Conservation (phyloP, 1,140 invertebrate genomes). For the Chymomyza costata region DNA sequence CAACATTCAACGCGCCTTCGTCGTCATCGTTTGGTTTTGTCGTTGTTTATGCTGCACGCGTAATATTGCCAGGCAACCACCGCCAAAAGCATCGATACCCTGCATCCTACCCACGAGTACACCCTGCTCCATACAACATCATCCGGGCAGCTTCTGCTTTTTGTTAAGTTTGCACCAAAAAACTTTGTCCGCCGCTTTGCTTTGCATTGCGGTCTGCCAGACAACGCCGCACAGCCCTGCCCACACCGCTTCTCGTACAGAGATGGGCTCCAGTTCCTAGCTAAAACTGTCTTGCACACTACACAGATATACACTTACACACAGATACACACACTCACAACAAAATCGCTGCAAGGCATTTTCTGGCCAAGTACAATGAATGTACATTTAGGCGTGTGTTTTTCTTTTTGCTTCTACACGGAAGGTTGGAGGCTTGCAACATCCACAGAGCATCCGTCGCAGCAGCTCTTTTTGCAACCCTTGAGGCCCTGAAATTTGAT, state of each 20-base stretch:
- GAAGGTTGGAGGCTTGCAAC: too few species aligned
- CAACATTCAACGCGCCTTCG: not conserved
- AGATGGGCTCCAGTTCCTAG: too few species aligned
- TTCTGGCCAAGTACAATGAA: constrained; percentile 45
- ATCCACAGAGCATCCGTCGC: constrained; percentile 16
- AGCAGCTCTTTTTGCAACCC: constrained; percentile 36
- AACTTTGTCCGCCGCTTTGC: constrained; percentile 46
- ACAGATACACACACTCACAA: constrained; percentile 1
- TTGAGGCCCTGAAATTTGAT: constrained; percentile 63
- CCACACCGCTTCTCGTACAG: not conserved
- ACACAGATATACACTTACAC: too few species aligned
- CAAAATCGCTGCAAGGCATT: constrained; percentile 52
- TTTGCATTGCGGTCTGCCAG: constrained; percentile 51
- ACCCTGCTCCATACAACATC: not conserved
- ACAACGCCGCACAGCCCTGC: not conserved
- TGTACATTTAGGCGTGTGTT: constrained; percentile 40
- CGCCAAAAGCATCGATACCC: not conserved
- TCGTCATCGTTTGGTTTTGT: constrained; percentile 26
- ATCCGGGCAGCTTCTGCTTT: constrained; percentile 32
- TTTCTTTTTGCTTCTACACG: not conserved
- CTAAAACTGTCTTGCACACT: too few species aligned
- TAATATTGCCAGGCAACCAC: constrained; percentile 37
- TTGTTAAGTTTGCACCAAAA: constrained; percentile 49
- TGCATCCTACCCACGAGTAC: not conserved
- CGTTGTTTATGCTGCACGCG: constrained; percentile 21